Conservation (phyloP, 37 sponge, comb jelly and placozoan genomes). For the Mnemiopsis leidyi region DNA sequence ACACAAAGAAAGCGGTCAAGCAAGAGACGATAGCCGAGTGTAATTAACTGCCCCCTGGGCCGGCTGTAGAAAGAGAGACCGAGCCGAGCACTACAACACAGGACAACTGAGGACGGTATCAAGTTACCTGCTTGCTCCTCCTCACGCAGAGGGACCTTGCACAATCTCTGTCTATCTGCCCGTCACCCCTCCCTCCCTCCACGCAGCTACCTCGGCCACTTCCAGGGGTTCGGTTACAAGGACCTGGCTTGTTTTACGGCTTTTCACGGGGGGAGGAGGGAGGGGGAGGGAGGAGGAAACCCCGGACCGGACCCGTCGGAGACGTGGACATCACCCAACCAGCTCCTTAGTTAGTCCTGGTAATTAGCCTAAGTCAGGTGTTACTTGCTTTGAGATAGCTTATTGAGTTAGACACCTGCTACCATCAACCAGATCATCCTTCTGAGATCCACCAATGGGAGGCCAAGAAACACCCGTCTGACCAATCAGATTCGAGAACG, state of each 20-base stretch:
- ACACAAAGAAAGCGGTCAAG: slow-evolving; percentile 43
- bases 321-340: not conserved
- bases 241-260: not conserved
- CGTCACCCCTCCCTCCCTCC: not conserved
- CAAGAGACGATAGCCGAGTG: slow-evolving; percentile 13
- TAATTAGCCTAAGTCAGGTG: slow-evolving; percentile 59
- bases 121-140: slow-evolving; percentile 40
- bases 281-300: not conserved
- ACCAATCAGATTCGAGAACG: slow-evolving; percentile 5
- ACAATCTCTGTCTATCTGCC: not conserved
- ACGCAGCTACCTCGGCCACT: not conserved
- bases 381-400: slow-evolving; percentile 66
- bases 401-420: slow-evolving; percentile 63
- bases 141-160: not conserved
- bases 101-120: not conserved
- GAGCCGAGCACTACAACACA: slow-evolving; percentile 32
- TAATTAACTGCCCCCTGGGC: slow-evolving; percentile 28
- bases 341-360: not conserved
- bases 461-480: not conserved
- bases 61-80: not conserved
- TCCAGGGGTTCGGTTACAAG: not conserved
- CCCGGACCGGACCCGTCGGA: slow-evolving; percentile 16
- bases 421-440: not conserved
- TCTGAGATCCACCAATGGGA: not conserved
- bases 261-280: not conserved